Conservation (phyloP, 64 coral and sea anemone genomes). For the Montipora capricornis region DNA sequence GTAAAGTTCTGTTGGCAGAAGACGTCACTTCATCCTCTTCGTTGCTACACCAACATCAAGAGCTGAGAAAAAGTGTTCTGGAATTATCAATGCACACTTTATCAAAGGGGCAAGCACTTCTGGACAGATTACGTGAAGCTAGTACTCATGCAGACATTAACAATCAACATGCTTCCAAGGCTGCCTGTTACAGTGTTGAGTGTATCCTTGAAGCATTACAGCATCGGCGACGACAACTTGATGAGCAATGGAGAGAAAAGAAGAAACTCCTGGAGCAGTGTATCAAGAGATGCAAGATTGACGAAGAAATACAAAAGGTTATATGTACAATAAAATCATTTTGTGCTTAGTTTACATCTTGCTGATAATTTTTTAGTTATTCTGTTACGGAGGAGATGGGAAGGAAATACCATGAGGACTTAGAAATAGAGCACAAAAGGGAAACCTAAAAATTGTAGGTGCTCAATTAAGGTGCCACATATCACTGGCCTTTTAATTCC, state of each 20-base stretch:
- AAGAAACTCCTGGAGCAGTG: slow-evolving; percentile 93
- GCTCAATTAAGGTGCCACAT: too few species aligned
- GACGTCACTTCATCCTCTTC: slow-evolving; percentile 92
- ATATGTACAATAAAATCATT: too few species aligned
- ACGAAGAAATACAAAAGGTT: slow-evolving; percentile 88
- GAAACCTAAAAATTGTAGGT: too few species aligned
- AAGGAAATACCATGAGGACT: too few species aligned
- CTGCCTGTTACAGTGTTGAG: slow-evolving; percentile 96
- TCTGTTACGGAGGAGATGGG: too few species aligned
- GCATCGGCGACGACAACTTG: slow-evolving; percentile 77
- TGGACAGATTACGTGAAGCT: slow-evolving; percentile 92
- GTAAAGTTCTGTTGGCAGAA: slow-evolving; percentile 82
- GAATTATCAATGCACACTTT: slow-evolving; percentile 99
- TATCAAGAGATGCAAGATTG: slow-evolving; percentile 94
- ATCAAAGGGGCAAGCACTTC: slow-evolving; percentile 92
- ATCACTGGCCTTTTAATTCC: too few species aligned
- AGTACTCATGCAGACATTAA: slow-evolving; percentile 94
- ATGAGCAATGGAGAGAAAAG: slow-evolving; percentile 90
- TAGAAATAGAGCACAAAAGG: too few species aligned
- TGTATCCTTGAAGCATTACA: slow-evolving; percentile 86
- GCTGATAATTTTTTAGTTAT: too few species aligned
- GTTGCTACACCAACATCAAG: slow-evolving; percentile 94
- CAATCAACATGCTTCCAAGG: slow-evolving; percentile 93
- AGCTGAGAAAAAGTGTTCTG: slow-evolving; percentile 86
- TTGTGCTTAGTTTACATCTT: too few species aligned